phyloP scores from a whole-genome alignment of 1,140 invertebrate genomes.

The Chironomus tepperi region DNA sequence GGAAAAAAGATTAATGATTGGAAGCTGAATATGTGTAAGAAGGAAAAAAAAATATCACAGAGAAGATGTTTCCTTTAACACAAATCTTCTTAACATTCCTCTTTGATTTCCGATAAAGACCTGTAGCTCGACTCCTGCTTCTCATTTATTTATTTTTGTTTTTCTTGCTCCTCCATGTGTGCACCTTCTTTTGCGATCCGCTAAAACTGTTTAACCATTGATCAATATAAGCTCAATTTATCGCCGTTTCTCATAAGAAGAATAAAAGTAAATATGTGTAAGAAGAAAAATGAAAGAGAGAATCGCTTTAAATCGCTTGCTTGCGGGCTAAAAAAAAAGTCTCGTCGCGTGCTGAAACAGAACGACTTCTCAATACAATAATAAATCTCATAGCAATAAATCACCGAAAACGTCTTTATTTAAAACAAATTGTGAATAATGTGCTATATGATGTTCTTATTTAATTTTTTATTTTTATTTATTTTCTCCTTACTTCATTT shows the following conservation, averaged over 20 bases:
- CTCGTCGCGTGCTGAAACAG: conserved; percentile 4
- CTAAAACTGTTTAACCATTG: conserved; percentile 8
- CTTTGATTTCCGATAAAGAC: conserved; percentile 13
- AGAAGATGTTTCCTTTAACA: not conserved
- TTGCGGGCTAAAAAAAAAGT: conserved; percentile 11
- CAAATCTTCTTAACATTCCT: not conserved
- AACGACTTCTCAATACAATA: conserved; percentile 8
- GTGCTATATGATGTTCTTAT: not conserved
- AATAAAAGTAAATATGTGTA: no score
- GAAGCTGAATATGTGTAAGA: not conserved
- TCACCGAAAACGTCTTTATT: conserved; percentile 13
- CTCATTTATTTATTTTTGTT: not conserved
- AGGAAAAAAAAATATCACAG: not conserved
- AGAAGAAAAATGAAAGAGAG: not conserved
- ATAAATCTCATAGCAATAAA: conserved; percentile 5
- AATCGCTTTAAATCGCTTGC: not conserved
- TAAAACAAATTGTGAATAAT: conserved; percentile 10
- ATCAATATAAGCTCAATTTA: conserved; percentile 14
- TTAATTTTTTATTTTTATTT: no score
- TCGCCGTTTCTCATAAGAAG: not conserved
- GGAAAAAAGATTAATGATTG: conserved; percentile 2
- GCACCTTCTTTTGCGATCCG: not conserved
- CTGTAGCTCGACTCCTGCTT: conserved; percentile 11
- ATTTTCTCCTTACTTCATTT: no score
- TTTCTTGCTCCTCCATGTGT: not conserved